A percentile compares a stretch with the other conserved stretches of the same genome.
phyloP scores from a whole-genome alignment of 2,113 vertebrate genomes.

The Sardina pilchardus region DNA sequence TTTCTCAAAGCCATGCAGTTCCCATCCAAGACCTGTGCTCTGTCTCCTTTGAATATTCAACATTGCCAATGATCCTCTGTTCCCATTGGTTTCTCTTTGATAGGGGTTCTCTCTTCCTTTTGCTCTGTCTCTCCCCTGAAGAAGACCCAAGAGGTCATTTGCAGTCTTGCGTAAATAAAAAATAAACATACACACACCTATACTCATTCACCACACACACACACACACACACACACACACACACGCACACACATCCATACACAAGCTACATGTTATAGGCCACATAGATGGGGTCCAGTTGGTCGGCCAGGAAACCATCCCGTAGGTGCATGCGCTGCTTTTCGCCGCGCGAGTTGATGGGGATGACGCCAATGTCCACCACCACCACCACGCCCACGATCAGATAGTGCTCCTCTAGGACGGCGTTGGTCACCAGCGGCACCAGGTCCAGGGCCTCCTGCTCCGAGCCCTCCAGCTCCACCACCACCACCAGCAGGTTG shows the following conservation, averaged over 20 bases:
- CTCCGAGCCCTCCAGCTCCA: constrained; percentile 96
- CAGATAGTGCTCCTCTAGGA: constrained; percentile 97
- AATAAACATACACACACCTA: constrained; percentile 26
- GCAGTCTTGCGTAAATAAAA: constrained; percentile 22
- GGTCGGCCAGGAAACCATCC: constrained; percentile 96
- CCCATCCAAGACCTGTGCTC: background rate
- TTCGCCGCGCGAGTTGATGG: constrained; percentile 98
- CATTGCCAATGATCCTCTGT: background rate
- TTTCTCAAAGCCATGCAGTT: constrained; percentile 5
- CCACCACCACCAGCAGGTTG: constrained; percentile 95
- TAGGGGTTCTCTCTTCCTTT: background rate
- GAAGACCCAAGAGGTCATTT: constrained; percentile 13
- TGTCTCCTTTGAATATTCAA: background rate
- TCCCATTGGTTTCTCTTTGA: constrained; percentile 16
- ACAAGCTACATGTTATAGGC: constrained; percentile 98
- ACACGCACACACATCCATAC: constrained; percentile 29
- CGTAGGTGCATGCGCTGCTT: constrained; percentile 99
- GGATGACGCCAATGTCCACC: constrained; percentile 98
- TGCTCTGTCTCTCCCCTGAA: background rate
- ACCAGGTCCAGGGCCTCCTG: constrained; percentile 98
- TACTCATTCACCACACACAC: constrained; percentile 14
- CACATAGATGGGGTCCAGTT: constrained; percentile 99
- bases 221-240: constrained; percentile 35
- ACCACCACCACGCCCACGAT: constrained; percentile 98
- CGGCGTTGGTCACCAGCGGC: constrained; percentile 95